phyloP scores from a whole-genome alignment of 53 echinoderm and acorn worm species.

The Astropecten irregularis region DNA sequence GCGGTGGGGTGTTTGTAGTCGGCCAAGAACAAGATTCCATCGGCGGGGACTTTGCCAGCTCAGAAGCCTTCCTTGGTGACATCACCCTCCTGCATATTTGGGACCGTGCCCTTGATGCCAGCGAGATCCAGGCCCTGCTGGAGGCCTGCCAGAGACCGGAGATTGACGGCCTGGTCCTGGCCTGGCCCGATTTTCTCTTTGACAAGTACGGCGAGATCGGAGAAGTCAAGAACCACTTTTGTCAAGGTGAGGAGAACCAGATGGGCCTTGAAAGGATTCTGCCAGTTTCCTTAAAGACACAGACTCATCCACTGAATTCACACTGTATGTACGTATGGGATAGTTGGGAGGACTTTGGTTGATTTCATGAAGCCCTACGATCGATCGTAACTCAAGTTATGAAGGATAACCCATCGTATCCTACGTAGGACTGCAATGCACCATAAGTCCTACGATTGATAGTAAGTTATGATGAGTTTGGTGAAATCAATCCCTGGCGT shows the following conservation, averaged over 20 bases:
- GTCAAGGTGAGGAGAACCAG: slow-evolving; percentile 70
- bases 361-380: too few species aligned
- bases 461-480: too few species aligned
- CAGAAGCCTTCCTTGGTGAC: slow-evolving; percentile 89
- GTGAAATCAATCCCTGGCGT: too few species aligned
- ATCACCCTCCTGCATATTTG: slow-evolving; percentile 78
- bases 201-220: slow-evolving; percentile 69
- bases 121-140: slow-evolving; percentile 43
- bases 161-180: slow-evolving; percentile 54
- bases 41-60: slow-evolving; percentile 81
- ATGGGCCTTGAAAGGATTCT: neutral
- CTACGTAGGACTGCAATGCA: too few species aligned
- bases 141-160: neutral
- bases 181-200: slow-evolving; percentile 86
- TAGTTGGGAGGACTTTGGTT: too few species aligned
- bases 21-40: slow-evolving; percentile 93
- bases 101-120: slow-evolving; percentile 55
- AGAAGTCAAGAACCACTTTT: slow-evolving; percentile 65
- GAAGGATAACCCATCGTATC: too few species aligned
- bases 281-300: slow-evolving; percentile 63
- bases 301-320: too few species aligned
- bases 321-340: too few species aligned
- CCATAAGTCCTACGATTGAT: too few species aligned
- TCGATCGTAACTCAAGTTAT: too few species aligned
- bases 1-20: slow-evolving; percentile 86